Base-by-base conservation (phyloP, 2,797 vertebrate species). In the Oophaga sylvatica region DNA sequence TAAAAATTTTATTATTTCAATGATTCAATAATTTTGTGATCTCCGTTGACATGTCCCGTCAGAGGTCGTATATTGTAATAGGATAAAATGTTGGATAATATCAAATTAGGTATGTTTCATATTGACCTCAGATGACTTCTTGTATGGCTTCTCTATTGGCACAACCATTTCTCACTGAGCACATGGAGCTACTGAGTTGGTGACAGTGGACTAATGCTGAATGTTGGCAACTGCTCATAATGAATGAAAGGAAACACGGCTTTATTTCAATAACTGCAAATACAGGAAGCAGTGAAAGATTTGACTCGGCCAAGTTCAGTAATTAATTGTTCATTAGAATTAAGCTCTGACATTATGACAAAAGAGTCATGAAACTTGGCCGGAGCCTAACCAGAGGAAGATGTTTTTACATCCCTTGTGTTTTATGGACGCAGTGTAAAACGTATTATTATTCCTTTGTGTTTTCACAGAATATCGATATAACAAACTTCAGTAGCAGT, bases 401-500 rank as follows among this genome's bases (percentile, higher is more conserved):
- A 73, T 71, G 56, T 41, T 75, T 62, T 35, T 84, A n/a, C 59
- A 59, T 68, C 68, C 22, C 26, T 59, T 53, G 79, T 87, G 53
- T 12, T 68, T 56, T 67, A 26, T 85, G 60, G 75, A 76, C 57
- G 26, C 16, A 13, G 5, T 22, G 70, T 65, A 45, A 71, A 84
- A 71, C 22, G 9, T 81, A 9, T 41, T 62, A 8, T 80, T 62
- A 8, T 80, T 13, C 79, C 87, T 76, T 90, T 89, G 86, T 90
- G 84, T 87, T 91, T 79, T 87, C 90, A 60, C 93, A 98, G 97
- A 96, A 96, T 90, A 97, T 97, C 19, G 97, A 97, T 45, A 96
- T 98, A 92, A 97, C 97, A 83, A 98, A 98, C 93, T 98, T 98
- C 93, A 97, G 97, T 94, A 98, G 97, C 93, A 97, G 97, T 89